Conservation (phyloP, 2,113 vertebrate genomes). For the Brachyistius frenatus region DNA sequence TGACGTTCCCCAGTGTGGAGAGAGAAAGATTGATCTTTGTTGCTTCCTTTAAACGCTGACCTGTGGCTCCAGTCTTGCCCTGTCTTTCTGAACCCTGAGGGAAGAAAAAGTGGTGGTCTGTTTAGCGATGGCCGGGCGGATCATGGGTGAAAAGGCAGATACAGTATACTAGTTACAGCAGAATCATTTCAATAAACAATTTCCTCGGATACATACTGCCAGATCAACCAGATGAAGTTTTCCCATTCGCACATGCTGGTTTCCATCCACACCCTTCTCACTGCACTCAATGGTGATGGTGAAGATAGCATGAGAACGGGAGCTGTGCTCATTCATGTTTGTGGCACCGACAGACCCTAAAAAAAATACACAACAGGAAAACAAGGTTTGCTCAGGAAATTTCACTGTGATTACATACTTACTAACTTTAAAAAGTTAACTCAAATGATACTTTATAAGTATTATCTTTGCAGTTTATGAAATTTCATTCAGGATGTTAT, state of each 20-base stretch:
- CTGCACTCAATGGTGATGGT: constrained; percentile 99
- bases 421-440: not conserved
- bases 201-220: constrained; percentile 86
- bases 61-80: constrained; percentile 97
- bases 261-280: constrained; percentile 95
- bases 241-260: constrained; percentile 98
- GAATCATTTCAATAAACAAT: not conserved
- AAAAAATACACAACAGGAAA: constrained; percentile 3
- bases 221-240: constrained; percentile 98
- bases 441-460: not conserved
- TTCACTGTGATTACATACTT: not conserved
- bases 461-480: not conserved
- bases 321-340: constrained; percentile 99
- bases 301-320: constrained; percentile 97
- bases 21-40: constrained; percentile 99
- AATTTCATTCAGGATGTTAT: not conserved
- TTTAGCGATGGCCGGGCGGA: not conserved
- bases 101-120: not conserved
- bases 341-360: constrained; percentile 97
- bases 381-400: not conserved
- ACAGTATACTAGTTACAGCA: not conserved
- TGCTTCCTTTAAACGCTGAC: constrained; percentile 97
- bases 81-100: constrained; percentile 96
- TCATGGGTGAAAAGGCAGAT: not conserved
- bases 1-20: constrained; percentile 97